A percentile compares a stretch with the other conserved stretches of the same genome.
phyloP scores from a whole-genome alignment of 2,888 invertebrate species.

The Linyphia triangularis region DNA sequence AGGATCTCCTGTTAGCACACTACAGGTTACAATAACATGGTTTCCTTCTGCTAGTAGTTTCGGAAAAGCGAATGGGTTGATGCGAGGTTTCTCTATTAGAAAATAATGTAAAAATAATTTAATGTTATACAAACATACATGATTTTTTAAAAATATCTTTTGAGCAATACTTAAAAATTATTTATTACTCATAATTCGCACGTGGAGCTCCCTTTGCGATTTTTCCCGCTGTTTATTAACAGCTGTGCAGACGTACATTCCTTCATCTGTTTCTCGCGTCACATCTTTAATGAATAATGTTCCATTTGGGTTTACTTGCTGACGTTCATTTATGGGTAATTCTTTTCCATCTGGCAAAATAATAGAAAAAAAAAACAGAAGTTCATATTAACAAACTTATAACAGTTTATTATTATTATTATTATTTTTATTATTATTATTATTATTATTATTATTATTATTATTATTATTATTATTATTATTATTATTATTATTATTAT shows the following conservation, averaged over 20 bases:
- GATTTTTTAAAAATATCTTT: not conserved
- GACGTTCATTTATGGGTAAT: conserved; percentile 73
- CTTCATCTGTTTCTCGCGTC: conserved; percentile 71
- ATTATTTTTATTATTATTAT: no score
- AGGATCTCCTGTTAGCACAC: conserved; percentile 78
- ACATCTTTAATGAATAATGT: conserved; percentile 71
- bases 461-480: no score
- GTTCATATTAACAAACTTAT: no score
- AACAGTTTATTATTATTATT: no score
- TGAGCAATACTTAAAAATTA: not conserved
- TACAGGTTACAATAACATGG: conserved; percentile 76
- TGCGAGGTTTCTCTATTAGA: conserved; percentile 71
- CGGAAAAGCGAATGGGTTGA: conserved; percentile 75
- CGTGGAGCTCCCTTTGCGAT: conserved; percentile 44
- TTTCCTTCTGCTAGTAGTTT: conserved; percentile 74
- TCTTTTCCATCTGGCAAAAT: conserved; percentile 68
- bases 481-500: no score
- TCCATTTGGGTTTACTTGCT: conserved; percentile 71
- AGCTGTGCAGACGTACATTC: conserved; percentile 65
- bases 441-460: no score
- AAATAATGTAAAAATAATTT: not conserved
- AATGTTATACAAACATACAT: not conserved
- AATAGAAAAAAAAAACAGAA: not conserved
- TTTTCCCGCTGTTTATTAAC: conserved; percentile 61
- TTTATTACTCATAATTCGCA: conserved; percentile 66